Evolutionary conservation across 2,113 vertebrate genomes (phyloP).

Genomic region (Crotalus horridus): DNA sequence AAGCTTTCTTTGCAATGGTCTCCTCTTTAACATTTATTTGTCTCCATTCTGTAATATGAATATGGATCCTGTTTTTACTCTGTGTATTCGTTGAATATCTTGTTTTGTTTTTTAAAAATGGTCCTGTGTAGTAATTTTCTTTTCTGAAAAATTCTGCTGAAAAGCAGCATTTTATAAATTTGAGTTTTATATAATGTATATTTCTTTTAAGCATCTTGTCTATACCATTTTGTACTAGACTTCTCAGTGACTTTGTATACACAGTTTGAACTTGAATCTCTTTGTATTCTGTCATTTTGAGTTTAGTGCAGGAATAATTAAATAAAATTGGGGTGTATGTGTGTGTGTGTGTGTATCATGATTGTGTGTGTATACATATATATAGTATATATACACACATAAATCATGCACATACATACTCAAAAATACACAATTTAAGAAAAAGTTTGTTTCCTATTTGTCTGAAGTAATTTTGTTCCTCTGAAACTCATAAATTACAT

Average conservation of each 20-base stretch:
- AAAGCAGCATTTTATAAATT: constrained; percentile 80
- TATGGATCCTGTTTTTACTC: constrained; percentile 70
- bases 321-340: neutral
- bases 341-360: constrained; percentile 54
- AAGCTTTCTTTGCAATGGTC: constrained; percentile 65
- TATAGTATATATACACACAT: constrained; percentile 62
- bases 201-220: constrained; percentile 73
- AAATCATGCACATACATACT: constrained; percentile 60
- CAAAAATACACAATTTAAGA: constrained; percentile 54
- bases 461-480: constrained; percentile 55
- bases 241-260: constrained; percentile 72
- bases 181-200: constrained; percentile 67
- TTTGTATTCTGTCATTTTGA: constrained; percentile 65
- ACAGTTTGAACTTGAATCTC: constrained; percentile 57
- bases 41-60: constrained; percentile 75
- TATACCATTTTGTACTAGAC: constrained; percentile 59
- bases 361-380: constrained; percentile 60
- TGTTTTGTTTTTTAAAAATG: constrained; percentile 50
- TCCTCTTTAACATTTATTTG: constrained; percentile 58
- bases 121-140: constrained; percentile 64
- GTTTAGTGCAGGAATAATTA: constrained; percentile 61
- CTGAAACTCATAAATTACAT: constrained; percentile 37
- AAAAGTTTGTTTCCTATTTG: constrained; percentile 48
- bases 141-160: constrained; percentile 65
- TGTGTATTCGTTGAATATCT: constrained; percentile 52